A percentile compares a stretch with the other conserved stretches of the same genome.
These are phyloP conservation scores for Argyresthia albistria DNA, from an alignment of 2,888 invertebrate genomes.

Conservation along the genomic window DNA sequence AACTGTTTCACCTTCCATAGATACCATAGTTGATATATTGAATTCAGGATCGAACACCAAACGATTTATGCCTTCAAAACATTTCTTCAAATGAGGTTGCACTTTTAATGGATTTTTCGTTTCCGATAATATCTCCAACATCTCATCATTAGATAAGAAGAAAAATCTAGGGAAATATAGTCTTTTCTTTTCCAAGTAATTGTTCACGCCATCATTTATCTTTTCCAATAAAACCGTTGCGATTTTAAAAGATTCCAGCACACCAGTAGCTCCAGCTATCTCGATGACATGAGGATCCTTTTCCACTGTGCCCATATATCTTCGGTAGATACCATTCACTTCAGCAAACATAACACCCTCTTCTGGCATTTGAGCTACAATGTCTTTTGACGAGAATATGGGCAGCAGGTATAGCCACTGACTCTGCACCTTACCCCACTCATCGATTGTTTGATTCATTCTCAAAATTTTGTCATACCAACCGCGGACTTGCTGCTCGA, in stretches of 20 bases:
- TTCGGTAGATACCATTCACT: conserved; percentile 78
- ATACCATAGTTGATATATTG: conserved; percentile 84
- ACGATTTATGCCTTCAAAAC: conserved; percentile 88
- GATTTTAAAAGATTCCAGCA: conserved; percentile 79
- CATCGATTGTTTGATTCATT: conserved; percentile 81
- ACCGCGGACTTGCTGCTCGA: conserved; percentile 76
- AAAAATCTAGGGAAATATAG: conserved; percentile 90
- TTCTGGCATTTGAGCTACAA: conserved; percentile 88
- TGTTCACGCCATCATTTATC: conserved; percentile 87
- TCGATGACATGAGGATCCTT: conserved; percentile 77
- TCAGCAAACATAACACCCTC: conserved; percentile 85
- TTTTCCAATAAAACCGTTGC: conserved; percentile 80
- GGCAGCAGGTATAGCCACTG: conserved; percentile 91
- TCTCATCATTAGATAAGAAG: conserved; percentile 92
- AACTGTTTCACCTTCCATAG: conserved; percentile 82
- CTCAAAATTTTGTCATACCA: conserved; percentile 84
- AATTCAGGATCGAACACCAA: conserved; percentile 79
- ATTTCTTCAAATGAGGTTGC: conserved; percentile 89
- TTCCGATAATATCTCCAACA: conserved; percentile 91
- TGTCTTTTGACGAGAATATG: conserved; percentile 90
- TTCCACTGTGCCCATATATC: conserved; percentile 75
- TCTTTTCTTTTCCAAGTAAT: conserved; percentile 88
- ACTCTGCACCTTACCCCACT: conserved; percentile 89
- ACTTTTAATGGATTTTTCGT: conserved; percentile 88
- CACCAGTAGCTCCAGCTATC: conserved; percentile 76